Conservation (phyloP, 2,888 invertebrate species). For the Dasysyrphus tricinctus region DNA sequence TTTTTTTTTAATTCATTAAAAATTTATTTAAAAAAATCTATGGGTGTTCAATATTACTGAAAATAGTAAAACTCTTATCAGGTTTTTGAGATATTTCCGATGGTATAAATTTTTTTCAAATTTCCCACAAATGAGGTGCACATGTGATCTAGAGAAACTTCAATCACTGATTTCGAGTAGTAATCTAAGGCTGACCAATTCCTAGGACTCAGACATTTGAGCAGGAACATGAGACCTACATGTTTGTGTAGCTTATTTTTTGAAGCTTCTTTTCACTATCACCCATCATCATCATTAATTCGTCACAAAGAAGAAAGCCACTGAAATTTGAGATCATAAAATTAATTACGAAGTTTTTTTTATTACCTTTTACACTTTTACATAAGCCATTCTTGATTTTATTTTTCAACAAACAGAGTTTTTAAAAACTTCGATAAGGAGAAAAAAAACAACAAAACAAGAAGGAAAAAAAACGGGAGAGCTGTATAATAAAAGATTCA, state of each 20-base stretch:
- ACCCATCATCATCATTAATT: not conserved
- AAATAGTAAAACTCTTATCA: too few relatives aligned
- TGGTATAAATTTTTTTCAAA: too few relatives aligned
- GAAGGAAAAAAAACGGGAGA: constrained; percentile 3
- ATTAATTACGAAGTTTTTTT: constrained; percentile 69
- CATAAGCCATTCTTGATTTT: constrained; percentile 41
- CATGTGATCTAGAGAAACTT: too few relatives aligned
- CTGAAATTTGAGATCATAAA: constrained; percentile 59
- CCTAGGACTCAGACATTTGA: too few relatives aligned
- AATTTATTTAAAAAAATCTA: too few relatives aligned
- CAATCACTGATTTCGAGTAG: too few relatives aligned
- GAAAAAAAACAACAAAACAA: constrained; percentile 24
- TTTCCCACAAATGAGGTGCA: too few relatives aligned
- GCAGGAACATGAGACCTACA: too few relatives aligned
- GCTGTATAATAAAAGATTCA: constrained; percentile 51
- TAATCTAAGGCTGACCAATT: too few relatives aligned
- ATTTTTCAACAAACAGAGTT: constrained; percentile 15
- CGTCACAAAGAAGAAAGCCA: constrained; percentile 37
- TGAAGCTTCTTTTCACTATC: not conserved
- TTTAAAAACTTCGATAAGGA: constrained; percentile 21
- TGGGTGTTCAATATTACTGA: too few relatives aligned
- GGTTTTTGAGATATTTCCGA: too few relatives aligned
- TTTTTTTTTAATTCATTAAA: too few relatives aligned
- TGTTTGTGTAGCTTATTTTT: not conserved
- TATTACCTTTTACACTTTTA: constrained; percentile 50